Base-by-base conservation (phyloP, 1,140 invertebrate genomes). In the Oncopeltus fasciatus region DNA sequence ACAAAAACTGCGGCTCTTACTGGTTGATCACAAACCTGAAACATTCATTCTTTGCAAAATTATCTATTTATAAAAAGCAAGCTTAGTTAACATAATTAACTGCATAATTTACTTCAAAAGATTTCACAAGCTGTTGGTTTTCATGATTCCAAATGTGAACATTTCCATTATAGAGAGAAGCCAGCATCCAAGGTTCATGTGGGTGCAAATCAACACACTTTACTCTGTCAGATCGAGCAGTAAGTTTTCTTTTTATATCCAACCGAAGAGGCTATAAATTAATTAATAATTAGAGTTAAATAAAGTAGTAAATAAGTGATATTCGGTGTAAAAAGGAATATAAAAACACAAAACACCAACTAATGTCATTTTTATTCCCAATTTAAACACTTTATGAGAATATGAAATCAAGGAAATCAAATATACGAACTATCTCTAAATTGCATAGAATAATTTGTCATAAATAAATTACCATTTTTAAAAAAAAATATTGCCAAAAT, bases 81-180 rank as follows among this genome's bases (percentile, higher is more conserved):
- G 16, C 9, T 5, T 61, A 51, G 21, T 4, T 11, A 49, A 29
- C 44, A 38, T 27, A 49, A 24, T 16, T 38, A 49, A n/a, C 3
- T 59, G 38, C 29, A 60, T 8, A 38, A 53, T 24, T 53, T 73
- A 76, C 82, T 76, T 91, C 94, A 77, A 98, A 96, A 29, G 90
- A 90, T 74, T 98, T 98, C 33, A 96, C 88, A 21, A 93, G 74
- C 69, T 84, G 84, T 74, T 97, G 93, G 56, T 85, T 90, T 73
- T 99, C 95, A 79, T 94, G 86, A 74, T 99, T 98, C 95, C 96
- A 99, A 70, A 99, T 91, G 77, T 99, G 95, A 64, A 98, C 94
- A 76, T 98, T 92, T 65, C 97, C 97, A 78, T 94, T 97, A 78
- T 99, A 99, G 2, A 99, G 78, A 26, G 94, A 94, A 65, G 92